phyloP scores from a whole-genome alignment of 2,797 vertebrate genomes.

The Semaprochilodus insignis region DNA sequence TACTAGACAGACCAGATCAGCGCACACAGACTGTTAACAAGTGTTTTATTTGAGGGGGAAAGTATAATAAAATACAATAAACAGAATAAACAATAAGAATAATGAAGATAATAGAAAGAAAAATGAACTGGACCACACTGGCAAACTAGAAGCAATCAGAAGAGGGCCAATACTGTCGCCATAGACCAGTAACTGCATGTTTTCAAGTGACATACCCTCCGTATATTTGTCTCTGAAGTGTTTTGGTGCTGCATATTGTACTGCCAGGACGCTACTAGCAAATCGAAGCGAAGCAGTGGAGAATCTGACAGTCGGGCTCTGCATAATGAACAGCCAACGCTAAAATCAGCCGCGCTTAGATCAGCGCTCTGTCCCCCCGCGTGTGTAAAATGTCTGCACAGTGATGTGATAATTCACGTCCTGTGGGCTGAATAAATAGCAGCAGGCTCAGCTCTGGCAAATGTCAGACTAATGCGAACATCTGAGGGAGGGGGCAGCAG shows the following conservation, averaged over 20 bases:
- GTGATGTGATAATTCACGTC: conserved; percentile 30
- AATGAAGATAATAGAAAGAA: too few relatives aligned
- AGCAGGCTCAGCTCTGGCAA: conserved; percentile 19
- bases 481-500: neutral
- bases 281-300: conserved; percentile 30
- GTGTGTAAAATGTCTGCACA: conserved; percentile 15
- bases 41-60: too few relatives aligned
- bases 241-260: neutral
- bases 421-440: conserved; percentile 29
- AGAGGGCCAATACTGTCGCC: too few relatives aligned
- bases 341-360: neutral
- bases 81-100: too few relatives aligned
- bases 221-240: neutral
- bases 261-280: conserved; percentile 7
- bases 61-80: too few relatives aligned
- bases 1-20: too few relatives aligned
- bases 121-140: too few relatives aligned
- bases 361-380: neutral
- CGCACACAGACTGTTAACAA: too few relatives aligned
- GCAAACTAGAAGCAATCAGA: too few relatives aligned
- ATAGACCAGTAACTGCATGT: neutral
- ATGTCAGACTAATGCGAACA: conserved; percentile 30
- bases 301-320: neutral
- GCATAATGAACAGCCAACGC: conserved; percentile 34
- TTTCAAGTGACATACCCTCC: neutral